Conservation (phyloP, 2,888 invertebrate species). For the Heteromyza rotundicornis region DNA sequence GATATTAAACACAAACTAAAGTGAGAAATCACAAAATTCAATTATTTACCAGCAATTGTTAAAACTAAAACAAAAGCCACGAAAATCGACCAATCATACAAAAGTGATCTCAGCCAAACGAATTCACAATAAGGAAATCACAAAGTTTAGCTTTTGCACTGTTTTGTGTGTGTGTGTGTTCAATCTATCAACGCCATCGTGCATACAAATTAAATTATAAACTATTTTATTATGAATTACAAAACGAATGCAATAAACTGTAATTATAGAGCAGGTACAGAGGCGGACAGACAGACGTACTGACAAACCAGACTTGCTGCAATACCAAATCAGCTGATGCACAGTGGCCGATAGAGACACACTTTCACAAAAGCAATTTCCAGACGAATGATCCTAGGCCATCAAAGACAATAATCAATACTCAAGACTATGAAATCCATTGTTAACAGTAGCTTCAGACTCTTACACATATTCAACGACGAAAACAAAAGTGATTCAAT, state of each 20-base stretch:
- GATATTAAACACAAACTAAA: background rate
- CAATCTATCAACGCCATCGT: background rate
- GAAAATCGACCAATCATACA: background rate
- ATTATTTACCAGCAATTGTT: background rate
- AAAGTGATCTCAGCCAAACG: background rate
- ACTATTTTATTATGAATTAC: background rate
- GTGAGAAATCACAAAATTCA: background rate
- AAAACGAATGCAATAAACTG: slow-evolving; percentile 1
- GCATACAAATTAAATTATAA: slow-evolving; percentile 6
- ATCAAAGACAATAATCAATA: background rate
- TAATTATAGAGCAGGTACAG: background rate
- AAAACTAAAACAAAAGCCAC: background rate
- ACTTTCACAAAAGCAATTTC: background rate
- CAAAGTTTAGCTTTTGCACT: no score
- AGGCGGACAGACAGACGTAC: no score
- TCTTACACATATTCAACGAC: no score
- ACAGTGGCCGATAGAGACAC: no score
- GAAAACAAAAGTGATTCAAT: no score
- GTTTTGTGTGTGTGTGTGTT: background rate
- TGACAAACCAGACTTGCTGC: slow-evolving; percentile 24
- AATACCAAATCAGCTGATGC: no score
- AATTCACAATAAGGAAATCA: background rate
- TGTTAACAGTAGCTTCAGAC: no score
- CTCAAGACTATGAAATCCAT: background rate
- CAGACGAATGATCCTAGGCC: background rate